Evolutionary conservation across 2,113 vertebrate species (phyloP).

Genomic region (Thermophis baileyi): DNA sequence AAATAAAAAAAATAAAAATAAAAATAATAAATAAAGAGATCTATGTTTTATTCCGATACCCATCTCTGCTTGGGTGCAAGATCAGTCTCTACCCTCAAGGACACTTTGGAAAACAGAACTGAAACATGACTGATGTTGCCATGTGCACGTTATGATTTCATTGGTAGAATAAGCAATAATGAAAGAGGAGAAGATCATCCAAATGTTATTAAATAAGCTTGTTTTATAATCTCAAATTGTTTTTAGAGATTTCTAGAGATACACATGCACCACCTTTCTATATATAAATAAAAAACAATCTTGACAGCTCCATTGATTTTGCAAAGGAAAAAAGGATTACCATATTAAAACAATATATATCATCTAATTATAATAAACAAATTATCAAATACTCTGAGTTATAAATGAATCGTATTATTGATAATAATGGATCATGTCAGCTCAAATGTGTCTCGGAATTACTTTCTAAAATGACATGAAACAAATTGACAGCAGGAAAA

Average conservation of each 20-base stretch:
- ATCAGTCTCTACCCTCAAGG: background rate
- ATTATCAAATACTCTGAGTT: constrained; percentile 31
- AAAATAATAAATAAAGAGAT: too few relatives aligned
- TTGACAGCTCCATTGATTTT: constrained; percentile 30
- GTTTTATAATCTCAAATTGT: background rate
- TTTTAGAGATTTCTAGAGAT: background rate
- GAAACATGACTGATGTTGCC: background rate
- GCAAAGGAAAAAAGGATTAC: constrained; percentile 2
- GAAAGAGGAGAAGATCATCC: constrained; percentile 30
- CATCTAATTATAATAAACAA: constrained; percentile 46
- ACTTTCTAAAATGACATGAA: background rate
- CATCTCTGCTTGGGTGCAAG: background rate
- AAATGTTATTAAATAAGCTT: background rate
- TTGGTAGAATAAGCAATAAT: constrained; percentile 19
- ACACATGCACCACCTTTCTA: constrained; percentile 11
- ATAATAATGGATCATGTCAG: constrained; percentile 40
- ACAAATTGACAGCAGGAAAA: constrained; percentile 26
- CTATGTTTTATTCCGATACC: too few relatives aligned
- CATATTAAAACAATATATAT: constrained; percentile 30
- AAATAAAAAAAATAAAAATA: too few relatives aligned
- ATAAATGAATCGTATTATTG: constrained; percentile 3
- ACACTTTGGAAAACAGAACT: background rate
- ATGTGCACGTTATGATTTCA: constrained; percentile 10
- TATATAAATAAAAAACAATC: background rate
- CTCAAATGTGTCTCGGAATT: constrained; percentile 32